phyloP scores from a whole-genome alignment of 2,797 vertebrate genomes.

The Tachyglossus aculeatus region DNA sequence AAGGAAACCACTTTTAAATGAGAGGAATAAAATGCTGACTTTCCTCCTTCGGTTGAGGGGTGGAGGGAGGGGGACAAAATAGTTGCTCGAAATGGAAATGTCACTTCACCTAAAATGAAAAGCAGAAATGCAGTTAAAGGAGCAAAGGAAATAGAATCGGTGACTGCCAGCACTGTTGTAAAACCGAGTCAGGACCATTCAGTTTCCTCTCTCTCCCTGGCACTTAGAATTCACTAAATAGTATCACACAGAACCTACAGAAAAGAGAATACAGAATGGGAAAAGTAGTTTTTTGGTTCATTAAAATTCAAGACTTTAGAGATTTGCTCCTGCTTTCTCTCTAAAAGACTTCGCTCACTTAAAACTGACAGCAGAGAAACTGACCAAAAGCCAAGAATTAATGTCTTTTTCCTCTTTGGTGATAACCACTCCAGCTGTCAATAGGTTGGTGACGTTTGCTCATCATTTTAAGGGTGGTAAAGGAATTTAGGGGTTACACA shows the following conservation, averaged over 20 bases:
- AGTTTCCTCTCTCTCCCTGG: too few relatives aligned
- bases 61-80: background rate
- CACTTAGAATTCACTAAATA: too few relatives aligned
- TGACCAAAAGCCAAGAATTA: slow-evolving; percentile 61
- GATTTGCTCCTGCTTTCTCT: background rate
- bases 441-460: slow-evolving; percentile 61
- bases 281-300: slow-evolving; percentile 50
- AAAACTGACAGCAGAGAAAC: slow-evolving; percentile 61
- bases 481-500: slow-evolving; percentile 66
- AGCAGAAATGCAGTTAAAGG: background rate
- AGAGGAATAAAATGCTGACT: background rate
- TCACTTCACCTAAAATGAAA: background rate
- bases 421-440: slow-evolving; percentile 65
- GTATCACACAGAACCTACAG: too few relatives aligned
- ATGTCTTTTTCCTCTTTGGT: slow-evolving; percentile 66
- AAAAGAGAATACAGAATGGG: too few relatives aligned
- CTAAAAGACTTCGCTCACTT: slow-evolving; percentile 33
- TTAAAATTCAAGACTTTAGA: slow-evolving; percentile 26
- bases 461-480: slow-evolving; percentile 64
- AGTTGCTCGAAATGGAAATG: background rate
- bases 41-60: background rate
- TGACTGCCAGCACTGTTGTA: too few relatives aligned
- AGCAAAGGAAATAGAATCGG: too few relatives aligned
- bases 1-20: background rate
- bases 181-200: too few relatives aligned